These are phyloP conservation scores for Macrotrachela quadricornifera DNA, from an alignment of 1,140 invertebrate species.

Conservation along the genomic window DNA sequence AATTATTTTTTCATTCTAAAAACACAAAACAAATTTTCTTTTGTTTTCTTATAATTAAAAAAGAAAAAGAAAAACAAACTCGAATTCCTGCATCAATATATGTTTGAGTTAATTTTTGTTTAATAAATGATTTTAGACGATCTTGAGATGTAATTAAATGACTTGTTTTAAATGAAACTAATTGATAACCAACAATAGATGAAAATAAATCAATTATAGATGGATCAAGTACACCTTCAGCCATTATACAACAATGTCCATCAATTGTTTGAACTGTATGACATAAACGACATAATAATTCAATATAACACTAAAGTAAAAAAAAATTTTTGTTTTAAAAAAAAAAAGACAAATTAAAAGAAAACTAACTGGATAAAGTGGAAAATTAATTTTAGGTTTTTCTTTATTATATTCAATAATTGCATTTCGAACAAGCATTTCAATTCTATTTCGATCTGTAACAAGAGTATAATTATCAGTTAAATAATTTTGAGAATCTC, in stretches of 20 bases:
- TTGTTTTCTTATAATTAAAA: no score
- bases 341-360: no score
- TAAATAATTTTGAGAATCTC: no score
- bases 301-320: not conserved
- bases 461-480: no score
- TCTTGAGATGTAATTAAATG: conserved; percentile 5
- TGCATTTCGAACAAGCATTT: not conserved
- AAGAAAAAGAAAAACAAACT: not conserved
- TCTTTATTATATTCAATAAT: conserved; percentile 7
- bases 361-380: not conserved
- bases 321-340: no score
- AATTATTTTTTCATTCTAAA: conserved; percentile 26
- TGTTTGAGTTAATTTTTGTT: not conserved
- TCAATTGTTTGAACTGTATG: conserved; percentile 1
- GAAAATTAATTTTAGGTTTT: conserved; percentile 1
- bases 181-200: not conserved
- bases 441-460: not conserved
- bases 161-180: conserved; percentile 6
- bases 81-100: conserved; percentile 5
- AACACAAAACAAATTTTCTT: no score
- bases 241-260: conserved; percentile 7
- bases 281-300: not conserved
- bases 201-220: conserved; percentile 1
- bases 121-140: not conserved
- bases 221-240: conserved; percentile 3